Conservation (phyloP, 2,113 vertebrate species). For the Pachypanchax playfairii region DNA sequence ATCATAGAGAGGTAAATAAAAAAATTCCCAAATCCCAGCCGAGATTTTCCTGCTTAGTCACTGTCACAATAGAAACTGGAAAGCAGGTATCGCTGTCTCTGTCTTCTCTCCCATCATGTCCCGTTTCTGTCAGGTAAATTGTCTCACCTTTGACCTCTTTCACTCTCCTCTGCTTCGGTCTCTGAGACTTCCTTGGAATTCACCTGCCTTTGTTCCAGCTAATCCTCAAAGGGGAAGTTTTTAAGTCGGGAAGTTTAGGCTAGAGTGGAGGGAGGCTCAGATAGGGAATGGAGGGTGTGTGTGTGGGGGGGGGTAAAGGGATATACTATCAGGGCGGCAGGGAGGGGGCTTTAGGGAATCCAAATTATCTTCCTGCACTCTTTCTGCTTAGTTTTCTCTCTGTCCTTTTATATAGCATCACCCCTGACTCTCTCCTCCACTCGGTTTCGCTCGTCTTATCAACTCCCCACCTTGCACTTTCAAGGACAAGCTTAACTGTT, state of each 20-base stretch:
- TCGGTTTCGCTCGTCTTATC: conserved; percentile 58
- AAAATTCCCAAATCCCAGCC: conserved; percentile 49
- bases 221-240: conserved; percentile 74
- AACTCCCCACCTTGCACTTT: conserved; percentile 71
- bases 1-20: conserved; percentile 47
- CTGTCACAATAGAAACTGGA: conserved; percentile 39
- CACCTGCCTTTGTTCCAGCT: conserved; percentile 72
- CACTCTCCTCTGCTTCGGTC: neutral
- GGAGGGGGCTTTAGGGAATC: conserved; percentile 63
- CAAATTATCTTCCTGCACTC: conserved; percentile 65
- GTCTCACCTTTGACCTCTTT: conserved; percentile 49
- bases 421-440: conserved; percentile 34
- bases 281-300: conserved; percentile 20
- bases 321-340: conserved; percentile 62
- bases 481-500: conserved; percentile 71
- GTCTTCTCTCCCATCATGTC: conserved; percentile 22
- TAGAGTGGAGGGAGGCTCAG: conserved; percentile 37
- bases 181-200: conserved; percentile 56
- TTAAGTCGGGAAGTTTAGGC: conserved; percentile 73
- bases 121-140: conserved; percentile 34
- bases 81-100: conserved; percentile 11
- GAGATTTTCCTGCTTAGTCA: conserved; percentile 38
- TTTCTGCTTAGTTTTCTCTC: conserved; percentile 44
- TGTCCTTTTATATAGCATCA: conserved; percentile 42
- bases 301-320: conserved; percentile 43